Evolutionary conservation across 2,113 vertebrate genomes (phyloP).

Genomic region (Calidris pygmaea): DNA sequence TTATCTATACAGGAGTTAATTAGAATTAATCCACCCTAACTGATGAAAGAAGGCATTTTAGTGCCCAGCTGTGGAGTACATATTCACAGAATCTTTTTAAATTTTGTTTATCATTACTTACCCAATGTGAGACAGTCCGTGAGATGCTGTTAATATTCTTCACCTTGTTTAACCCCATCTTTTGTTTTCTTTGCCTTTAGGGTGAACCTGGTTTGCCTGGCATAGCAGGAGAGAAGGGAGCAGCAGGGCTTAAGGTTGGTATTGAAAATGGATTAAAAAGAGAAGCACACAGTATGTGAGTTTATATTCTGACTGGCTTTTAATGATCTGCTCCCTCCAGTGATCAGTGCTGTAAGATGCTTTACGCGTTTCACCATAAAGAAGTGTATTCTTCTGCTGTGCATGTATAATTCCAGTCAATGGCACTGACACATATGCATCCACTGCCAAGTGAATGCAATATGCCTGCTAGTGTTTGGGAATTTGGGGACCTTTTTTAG

Average conservation of each 20-base stretch:
- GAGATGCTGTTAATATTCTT: neutral
- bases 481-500: constrained; percentile 23
- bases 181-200: constrained; percentile 71
- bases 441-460: neutral
- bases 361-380: neutral
- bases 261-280: neutral
- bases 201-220: constrained; percentile 88
- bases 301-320: neutral
- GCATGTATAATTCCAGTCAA: neutral
- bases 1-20: neutral
- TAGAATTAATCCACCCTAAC: neutral
- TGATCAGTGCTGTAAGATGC: neutral
- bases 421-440: neutral
- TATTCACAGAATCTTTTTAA: neutral
- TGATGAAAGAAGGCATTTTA: neutral
- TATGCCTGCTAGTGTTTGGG: constrained; percentile 24
- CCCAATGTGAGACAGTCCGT: neutral
- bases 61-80: neutral
- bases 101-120: neutral
- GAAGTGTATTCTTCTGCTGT: neutral
- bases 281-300: neutral
- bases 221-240: constrained; percentile 82
- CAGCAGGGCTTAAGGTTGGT: constrained; percentile 88
- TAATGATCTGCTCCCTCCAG: neutral
- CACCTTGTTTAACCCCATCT: neutral